Base-by-base conservation (phyloP, 2,888 invertebrate species). In the Parapristionchus giblindavisi region DNA sequence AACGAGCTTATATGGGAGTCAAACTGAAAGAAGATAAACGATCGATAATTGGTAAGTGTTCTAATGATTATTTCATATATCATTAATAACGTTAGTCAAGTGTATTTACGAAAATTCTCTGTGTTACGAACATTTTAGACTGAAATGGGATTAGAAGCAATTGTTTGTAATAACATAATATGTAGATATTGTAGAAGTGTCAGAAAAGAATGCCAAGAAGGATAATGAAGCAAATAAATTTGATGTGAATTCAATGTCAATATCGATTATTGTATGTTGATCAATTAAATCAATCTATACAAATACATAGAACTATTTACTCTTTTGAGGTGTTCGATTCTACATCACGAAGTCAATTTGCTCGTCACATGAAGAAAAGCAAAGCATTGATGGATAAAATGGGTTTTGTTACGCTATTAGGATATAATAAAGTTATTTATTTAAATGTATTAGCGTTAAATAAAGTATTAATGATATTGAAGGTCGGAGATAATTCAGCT, bases 261-360 rank as follows among this genome's bases (percentile, higher is more conserved):
- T 65, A 14, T 65, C 65, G 21, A 65, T 65, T 29, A 14, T 65
- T 40, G 65, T 54, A 5, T n/a, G 56, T 54, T 8, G 17, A 14
- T 43, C 11, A 17, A 43, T 43, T 43, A 14, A 14, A 43, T 17
- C 8, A 14, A 14, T 43, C 8, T 14, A 43, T 8, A 43, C 43
- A 14, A 43, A n/a, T n/a, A n/a, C n/a, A n/a, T n/a, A n/a, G n/a
- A n/a, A n/a, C n/a, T n/a, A n/a, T n/a, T n/a, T n/a, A n/a, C n/a
- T 65, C 17, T 4, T 43, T 5, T 40, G 52, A 71, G 70, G 70
- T 54, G 0, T 71, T 71, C 40, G 73, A 73, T 32, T 73, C 73
- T 8, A 73, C 73, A 17, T 73, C 73, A 14, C 60, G 73, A 61
- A 36, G 60, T n/a, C 73, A 73, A 51, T 73, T 73, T 51, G 48